Evolutionary conservation across 2,797 vertebrate species (phyloP), one percentile per base, ranked within the genome.

Genomic region (Alca torda): DNA sequence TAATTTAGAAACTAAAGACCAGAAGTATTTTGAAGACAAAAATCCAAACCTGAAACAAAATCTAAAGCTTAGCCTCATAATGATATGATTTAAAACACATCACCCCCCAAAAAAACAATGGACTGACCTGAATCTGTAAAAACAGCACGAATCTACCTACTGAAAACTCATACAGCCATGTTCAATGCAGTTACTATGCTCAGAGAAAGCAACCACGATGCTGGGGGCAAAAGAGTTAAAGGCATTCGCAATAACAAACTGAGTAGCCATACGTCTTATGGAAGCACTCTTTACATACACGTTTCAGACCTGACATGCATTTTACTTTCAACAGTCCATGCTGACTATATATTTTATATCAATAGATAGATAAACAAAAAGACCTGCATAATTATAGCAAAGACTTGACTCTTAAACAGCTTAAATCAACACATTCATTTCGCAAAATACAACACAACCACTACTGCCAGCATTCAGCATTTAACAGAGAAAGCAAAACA

Each of bases 141-240:
- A 85, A 13, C 30, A n/a, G n/a, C 59, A 16, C 1, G 16, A 75
- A 76, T 93, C 65, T 81, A 73, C 84, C 84, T 77, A 54, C 56
- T 74, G 79, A 77, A 81, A 93, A 11, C 56, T 43, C 41, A 3
- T 2, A 84, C n/a, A 87, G 65, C 68, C 68, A 46, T 6, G 17
- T 43, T 75, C 48, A 28, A 31, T 5, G 48, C 72, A 31, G 70
- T 43, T 68, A 45, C 63, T 84, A 5, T 11, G 59, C 54, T 73
- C 65, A 30, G 57, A 75, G 59, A 94, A 63, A 93, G 41, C 46
- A 74, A 61, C 57, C 4, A 4, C 10, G 72, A 45, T 91, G 81
- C 67, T 95, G 78, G 93, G 57, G 93, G 46, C 73, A 92, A 75
- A 97, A 88, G 82, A 88, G 94, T 95, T 96, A 96, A 96, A 95